A percentile compares a stretch with the other conserved stretches of the same genome.
Evolutionary conservation across 2,888 invertebrate genomes (phyloP).

Genomic region (Augochlorella aurata): DNA sequence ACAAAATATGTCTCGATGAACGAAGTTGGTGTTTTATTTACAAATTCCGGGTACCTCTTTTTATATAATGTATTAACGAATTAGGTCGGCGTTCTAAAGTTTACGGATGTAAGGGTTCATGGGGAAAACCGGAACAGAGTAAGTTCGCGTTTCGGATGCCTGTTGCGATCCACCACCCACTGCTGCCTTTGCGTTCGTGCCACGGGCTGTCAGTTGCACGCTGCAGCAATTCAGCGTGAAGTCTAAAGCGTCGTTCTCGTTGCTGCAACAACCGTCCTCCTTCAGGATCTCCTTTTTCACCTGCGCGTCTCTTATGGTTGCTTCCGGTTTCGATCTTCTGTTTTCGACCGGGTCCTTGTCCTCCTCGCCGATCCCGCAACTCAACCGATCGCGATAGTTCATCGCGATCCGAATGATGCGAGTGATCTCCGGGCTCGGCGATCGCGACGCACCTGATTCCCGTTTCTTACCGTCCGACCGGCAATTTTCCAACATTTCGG

Average conservation of each 20-base stretch:
- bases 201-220: slow-evolving; percentile 76
- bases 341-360: slow-evolving; percentile 45
- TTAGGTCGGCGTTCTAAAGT: background rate
- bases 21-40: no score
- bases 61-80: background rate
- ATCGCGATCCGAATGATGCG: slow-evolving; percentile 78
- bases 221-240: slow-evolving; percentile 77
- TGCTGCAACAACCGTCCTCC: slow-evolving; percentile 65
- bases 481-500: slow-evolving; percentile 73
- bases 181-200: slow-evolving; percentile 66
- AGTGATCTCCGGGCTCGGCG: slow-evolving; percentile 77
- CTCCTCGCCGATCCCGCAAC: slow-evolving; percentile 37
- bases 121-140: slow-evolving; percentile 51
- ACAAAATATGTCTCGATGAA: no score
- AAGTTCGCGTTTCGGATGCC: slow-evolving; percentile 50
- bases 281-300: slow-evolving; percentile 39
- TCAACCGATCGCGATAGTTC: slow-evolving; percentile 72
- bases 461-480: slow-evolving; percentile 71
- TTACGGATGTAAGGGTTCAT: slow-evolving; percentile 21
- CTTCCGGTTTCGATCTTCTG: slow-evolving; percentile 24
- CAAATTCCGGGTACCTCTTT: no score
- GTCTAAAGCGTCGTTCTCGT: slow-evolving; percentile 75
- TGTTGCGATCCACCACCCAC: slow-evolving; percentile 44
- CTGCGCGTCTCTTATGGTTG: slow-evolving; percentile 25
- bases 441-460: slow-evolving; percentile 68